Conservation (phyloP, 2,113 vertebrate genomes). For the human (Homo sapiens) region DNA sequence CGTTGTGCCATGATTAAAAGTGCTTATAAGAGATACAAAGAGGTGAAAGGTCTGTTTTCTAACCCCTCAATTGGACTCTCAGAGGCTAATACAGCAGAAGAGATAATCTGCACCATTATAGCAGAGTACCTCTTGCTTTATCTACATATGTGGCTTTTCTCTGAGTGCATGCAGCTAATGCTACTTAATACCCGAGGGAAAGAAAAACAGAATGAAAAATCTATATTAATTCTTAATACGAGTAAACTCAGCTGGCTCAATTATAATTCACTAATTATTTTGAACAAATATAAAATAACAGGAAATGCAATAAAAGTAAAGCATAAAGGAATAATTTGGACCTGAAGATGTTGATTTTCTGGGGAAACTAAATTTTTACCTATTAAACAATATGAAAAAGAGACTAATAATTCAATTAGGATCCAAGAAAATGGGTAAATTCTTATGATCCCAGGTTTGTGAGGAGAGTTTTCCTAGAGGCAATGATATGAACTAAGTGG, state of each 20-base stretch:
- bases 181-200: background rate
- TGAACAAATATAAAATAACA: background rate
- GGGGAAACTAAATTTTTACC: background rate
- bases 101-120: background rate
- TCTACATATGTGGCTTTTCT: background rate
- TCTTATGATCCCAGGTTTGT: background rate
- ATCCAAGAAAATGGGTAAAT: background rate
- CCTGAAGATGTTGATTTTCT: background rate
- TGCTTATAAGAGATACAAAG: background rate
- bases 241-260: background rate
- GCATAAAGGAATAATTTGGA: background rate
- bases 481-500: background rate
- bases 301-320: background rate
- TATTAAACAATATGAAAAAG: background rate
- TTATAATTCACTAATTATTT: background rate
- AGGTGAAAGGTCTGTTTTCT: background rate
- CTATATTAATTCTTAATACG: background rate
- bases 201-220: background rate
- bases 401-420: background rate
- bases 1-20: background rate
- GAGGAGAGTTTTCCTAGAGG: background rate
- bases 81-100: rapidly evolving
- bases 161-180: background rate
- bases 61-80: rapidly evolving
- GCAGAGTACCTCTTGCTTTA: background rate